These are phyloP conservation scores for Megastigmus dorsalis DNA, from an alignment of 2,888 invertebrate species.

Conservation along the genomic window DNA sequence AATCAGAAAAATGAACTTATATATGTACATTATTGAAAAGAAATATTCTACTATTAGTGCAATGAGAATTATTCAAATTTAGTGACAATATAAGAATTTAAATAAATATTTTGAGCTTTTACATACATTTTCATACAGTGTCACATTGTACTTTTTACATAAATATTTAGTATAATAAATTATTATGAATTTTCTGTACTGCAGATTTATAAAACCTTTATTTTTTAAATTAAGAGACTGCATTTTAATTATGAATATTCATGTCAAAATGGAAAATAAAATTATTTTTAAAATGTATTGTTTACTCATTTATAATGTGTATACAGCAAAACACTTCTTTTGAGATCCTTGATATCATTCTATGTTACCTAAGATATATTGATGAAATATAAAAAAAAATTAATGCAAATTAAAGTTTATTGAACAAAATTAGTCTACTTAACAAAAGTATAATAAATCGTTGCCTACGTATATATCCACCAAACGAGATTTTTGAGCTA, in stretches of 20 bases:
- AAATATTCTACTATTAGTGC: conserved; percentile 28
- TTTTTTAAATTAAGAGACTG: not conserved
- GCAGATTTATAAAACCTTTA: not conserved
- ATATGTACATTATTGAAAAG: conserved; percentile 3
- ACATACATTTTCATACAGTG: conserved; percentile 31
- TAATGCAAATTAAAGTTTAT: no score
- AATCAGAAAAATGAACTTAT: not conserved
- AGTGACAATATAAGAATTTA: not conserved
- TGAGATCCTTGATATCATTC: no score
- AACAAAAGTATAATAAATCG: no score
- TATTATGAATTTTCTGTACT: conserved; percentile 4
- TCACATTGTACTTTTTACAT: conserved; percentile 22
- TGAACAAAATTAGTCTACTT: no score
- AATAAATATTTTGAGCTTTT: conserved; percentile 20
- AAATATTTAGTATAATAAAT: conserved; percentile 14
- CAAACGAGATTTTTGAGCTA: no score
- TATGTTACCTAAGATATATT: no score
- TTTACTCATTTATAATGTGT: no score
- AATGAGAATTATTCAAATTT: conserved; percentile 10
- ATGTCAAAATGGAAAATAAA: not conserved
- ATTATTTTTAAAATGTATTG: not conserved
- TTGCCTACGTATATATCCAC: no score
- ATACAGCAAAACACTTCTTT: no score
- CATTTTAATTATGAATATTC: conserved; percentile 5
- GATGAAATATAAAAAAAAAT: no score